Percentiles rank a stretch among this genome's conserved stretches.
Evolutionary conservation across 2,888 invertebrate species (phyloP).

Genomic region (Idaea dimidiata): DNA sequence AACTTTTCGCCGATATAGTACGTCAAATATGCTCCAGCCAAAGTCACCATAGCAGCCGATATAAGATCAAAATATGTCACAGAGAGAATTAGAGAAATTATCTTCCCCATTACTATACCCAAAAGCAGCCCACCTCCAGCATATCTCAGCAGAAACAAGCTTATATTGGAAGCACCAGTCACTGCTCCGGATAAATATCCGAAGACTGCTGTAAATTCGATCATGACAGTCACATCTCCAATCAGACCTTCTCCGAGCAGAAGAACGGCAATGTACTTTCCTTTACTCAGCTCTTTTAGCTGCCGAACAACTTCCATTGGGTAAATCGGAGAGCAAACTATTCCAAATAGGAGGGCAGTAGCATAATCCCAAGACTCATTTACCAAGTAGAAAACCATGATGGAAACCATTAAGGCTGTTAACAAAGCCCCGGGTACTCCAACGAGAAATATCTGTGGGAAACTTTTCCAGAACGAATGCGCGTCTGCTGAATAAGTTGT

Average conservation of each 20-base stretch:
- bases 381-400: constrained; percentile 64
- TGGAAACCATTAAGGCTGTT: constrained; percentile 56
- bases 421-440: constrained; percentile 59
- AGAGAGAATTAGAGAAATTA: constrained; percentile 54
- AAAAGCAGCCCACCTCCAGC: constrained; percentile 62
- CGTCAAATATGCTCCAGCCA: constrained; percentile 62
- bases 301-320: constrained; percentile 66
- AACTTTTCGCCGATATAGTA: constrained; percentile 70
- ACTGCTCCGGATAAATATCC: constrained; percentile 59
- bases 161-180: constrained; percentile 51
- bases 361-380: constrained; percentile 61
- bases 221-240: constrained; percentile 68
- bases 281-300: constrained; percentile 58
- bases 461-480: constrained; percentile 65
- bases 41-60: constrained; percentile 60
- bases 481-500: constrained; percentile 66
- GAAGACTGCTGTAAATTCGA: constrained; percentile 61
- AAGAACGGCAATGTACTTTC: constrained; percentile 65
- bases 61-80: constrained; percentile 62
- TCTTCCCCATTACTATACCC: constrained; percentile 62
- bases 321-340: constrained; percentile 66
- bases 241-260: constrained; percentile 66
- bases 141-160: constrained; percentile 56
- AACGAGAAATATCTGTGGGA: constrained; percentile 62
- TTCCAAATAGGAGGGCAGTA: constrained; percentile 59